Evolutionary conservation across 2,797 vertebrate species (phyloP), one percentile per base, ranked within the genome.

Genomic region (Gymnoscopelus microlampas): DNA sequence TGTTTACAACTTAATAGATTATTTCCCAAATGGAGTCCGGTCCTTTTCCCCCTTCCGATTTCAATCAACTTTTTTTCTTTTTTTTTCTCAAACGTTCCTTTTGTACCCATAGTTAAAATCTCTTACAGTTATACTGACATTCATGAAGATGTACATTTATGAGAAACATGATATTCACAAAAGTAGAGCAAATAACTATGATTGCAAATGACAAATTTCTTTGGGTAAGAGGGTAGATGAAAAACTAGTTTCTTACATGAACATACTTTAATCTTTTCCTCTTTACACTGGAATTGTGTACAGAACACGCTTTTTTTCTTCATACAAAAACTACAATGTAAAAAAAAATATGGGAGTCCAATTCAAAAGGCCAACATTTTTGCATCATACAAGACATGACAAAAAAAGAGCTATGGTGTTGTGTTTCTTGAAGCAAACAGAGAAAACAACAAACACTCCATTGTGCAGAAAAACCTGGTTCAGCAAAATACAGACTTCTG

Each of bases 41-140:
- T 88, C 85, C 80, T 89, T 91, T 68, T 70, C 81, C 62, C 65
- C 29, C 53, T 14, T 79, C 78, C 70, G 54, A 88, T 89, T 86
- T 86, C 79, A 84, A 78, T 88, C 85, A 74, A 88, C 47, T 61
- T 76, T 48, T 50, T 56, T 14, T 64, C 77, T 66, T 64, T 47
- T 24, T 55, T 35, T 23, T n/a, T 26, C 54, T 55, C 47, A 74
- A 74, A 86, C 81, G 85, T 88, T 92, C 87, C 83, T 88, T 89
- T 85, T 88, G 80, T 85, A 82, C 87, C 87, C 82, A 83, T 87
- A 81, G 66, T 88, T 89, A 83, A 89, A 89, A 85, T 87, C 88
- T 90, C 88, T 88, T 91, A 90, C 94, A 95, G 91, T 93, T 91
- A 87, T 93, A 95, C 90, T 92, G 94, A 95, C 94, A 95, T 95